Evolutionary conservation across 2,888 invertebrate genomes (phyloP).

Genomic region (Pteria penguin): DNA sequence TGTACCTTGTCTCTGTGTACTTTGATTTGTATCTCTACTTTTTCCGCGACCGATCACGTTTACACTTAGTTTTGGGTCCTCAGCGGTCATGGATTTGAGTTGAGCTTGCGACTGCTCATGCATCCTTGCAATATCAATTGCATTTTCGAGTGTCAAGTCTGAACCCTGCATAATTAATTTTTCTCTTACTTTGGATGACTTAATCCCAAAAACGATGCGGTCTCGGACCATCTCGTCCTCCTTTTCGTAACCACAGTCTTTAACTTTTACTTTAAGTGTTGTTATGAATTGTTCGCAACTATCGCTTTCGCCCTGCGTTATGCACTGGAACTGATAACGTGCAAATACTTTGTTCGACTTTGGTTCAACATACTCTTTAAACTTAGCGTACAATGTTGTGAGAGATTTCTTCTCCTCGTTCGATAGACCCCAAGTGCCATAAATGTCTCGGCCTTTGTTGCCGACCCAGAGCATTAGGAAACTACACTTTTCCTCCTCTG

Average conservation of each 20-base stretch:
- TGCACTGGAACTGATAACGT: constrained; percentile 44
- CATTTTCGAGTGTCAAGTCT: constrained; percentile 38
- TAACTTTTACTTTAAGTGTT: constrained; percentile 33
- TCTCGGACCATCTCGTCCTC: constrained; percentile 46
- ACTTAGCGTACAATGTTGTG: constrained; percentile 12
- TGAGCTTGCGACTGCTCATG: no score
- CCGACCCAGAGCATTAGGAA: constrained; percentile 51
- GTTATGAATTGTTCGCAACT: constrained; percentile 49
- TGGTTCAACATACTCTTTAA: constrained; percentile 41
- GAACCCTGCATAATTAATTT: constrained; percentile 41
- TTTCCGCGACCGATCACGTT: neutral
- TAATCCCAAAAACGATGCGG: constrained; percentile 46
- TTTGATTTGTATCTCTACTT: neutral
- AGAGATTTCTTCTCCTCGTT: constrained; percentile 36
- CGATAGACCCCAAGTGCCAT: constrained; percentile 33
- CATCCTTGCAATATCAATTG: constrained; percentile 32
- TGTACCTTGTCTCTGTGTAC: neutral
- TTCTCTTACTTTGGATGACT: constrained; percentile 37
- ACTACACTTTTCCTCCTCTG: constrained; percentile 38
- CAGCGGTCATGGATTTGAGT: constrained; percentile 34
- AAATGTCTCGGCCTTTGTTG: constrained; percentile 41
- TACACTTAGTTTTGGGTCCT: constrained; percentile 26
- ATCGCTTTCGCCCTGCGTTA: constrained; percentile 34
- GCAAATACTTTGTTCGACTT: constrained; percentile 41
- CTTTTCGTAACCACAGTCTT: constrained; percentile 34